Evolutionary conservation across 2,113 vertebrate species (phyloP), one percentile per base, ranked within the genome.

Genomic region (Tupaia chinensis): DNA sequence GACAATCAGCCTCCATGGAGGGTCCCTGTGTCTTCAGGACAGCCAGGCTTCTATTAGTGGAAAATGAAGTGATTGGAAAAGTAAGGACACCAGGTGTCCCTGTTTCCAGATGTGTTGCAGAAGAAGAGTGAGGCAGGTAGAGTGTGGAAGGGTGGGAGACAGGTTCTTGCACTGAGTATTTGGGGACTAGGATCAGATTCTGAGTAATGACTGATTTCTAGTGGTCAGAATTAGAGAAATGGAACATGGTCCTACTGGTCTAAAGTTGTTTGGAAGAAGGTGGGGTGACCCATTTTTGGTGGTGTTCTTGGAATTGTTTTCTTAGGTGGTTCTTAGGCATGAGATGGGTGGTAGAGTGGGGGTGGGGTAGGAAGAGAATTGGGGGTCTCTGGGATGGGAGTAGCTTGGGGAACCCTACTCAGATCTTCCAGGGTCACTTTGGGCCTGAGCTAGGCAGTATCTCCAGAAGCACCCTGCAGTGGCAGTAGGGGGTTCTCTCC

Each of bases 321-420:
- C 69, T 85, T 34, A 11, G 53, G 63, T 16, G n/a, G 29, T 20
- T 74, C 14, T 2, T 19, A 0, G 1, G 87, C 61, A 56, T 82
- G 53, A 65, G n/a, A 20, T n/a, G 58, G 53, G 17, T 34, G 23
- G 6, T 20, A 2, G 23, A 16, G 14, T 14, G 9, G 27, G 4
- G 2, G 44, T 5, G 9, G 63, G 19, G 4, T 0, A 0, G 23
- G 61, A 12, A 56, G 68, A 12, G 58, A 23, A 9, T 1, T 34
- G 66, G 23, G 22, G 78, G 25, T 68, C 74, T 15, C 0, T 0
- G 68, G n/a, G 3, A 53, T 9, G 23, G 3, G 32, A 22, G 2
- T 44, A 72, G 72, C n/a, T 53, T 10, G 17, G 22, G 1, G 53
- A 61, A 1, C 32, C 27, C 61, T 23, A 56, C 68, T 58, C 22